A percentile compares a stretch with the other conserved stretches of the same genome.
These are phyloP conservation scores for Felis catus DNA, from an alignment of 2,113 vertebrate genomes.

Conservation along the genomic window F.catus_Fca126_mat1.0 CM031412.1:151463501-151464000, in stretches of 20 bases:
- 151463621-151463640: not conserved
- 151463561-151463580: not conserved
- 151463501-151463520: not conserved
- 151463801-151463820: not conserved
- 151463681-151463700: not conserved
- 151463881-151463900: not conserved
- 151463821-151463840: not conserved
- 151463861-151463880: slow-evolving; percentile 37
- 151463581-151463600: not conserved
- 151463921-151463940: slow-evolving; percentile 44
- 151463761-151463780: not conserved
- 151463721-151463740: not conserved
- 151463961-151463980: slow-evolving; percentile 61
- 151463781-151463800: not conserved
- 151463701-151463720: not conserved
- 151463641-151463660: no score
- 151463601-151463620: not conserved
- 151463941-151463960: slow-evolving; percentile 17
- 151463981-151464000: slow-evolving; percentile 63
- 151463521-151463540: not conserved
- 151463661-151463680: not conserved
- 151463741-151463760: not conserved
- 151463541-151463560: not conserved
- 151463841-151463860: not conserved
- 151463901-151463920: not conserved